These are phyloP conservation scores for Agrochola lota DNA, from an alignment of 2,888 invertebrate species.

Conservation along the genomic window DNA sequence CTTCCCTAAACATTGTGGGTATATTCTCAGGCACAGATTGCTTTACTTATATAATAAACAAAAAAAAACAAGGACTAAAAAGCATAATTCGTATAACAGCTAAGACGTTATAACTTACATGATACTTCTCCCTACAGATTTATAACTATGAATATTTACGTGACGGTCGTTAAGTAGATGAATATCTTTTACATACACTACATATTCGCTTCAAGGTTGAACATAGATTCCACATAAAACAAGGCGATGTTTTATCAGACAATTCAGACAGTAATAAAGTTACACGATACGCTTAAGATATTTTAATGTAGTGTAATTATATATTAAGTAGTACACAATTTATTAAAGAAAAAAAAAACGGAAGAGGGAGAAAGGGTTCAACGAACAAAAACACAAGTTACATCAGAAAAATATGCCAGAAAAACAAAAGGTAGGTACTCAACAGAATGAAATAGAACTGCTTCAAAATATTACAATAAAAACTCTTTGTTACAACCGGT, in stretches of 20 bases:
- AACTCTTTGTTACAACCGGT: conserved; percentile 16
- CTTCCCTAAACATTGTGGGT: neutral
- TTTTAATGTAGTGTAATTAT: neutral
- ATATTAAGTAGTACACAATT: neutral
- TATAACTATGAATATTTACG: conserved; percentile 29
- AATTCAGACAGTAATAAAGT: neutral
- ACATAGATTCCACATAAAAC: conserved; percentile 7
- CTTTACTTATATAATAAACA: neutral
- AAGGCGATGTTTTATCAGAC: neutral
- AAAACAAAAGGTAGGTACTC: conserved; percentile 7
- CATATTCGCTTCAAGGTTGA: conserved; percentile 15
- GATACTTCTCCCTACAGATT: conserved; percentile 13
- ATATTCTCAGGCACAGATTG: neutral
- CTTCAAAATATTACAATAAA: conserved; percentile 35
- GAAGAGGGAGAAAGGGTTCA: neutral
- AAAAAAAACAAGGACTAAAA: neutral
- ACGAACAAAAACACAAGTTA: conserved; percentile 10
- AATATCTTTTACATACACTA: conserved; percentile 1
- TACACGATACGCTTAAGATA: neutral
- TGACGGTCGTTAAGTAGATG: conserved; percentile 27
- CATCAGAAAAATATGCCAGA: neutral
- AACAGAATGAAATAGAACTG: neutral
- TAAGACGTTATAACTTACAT: neutral
- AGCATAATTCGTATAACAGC: neutral
- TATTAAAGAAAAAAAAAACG: neutral